Evolutionary conservation across 2,113 vertebrate genomes (phyloP), one percentile per base, ranked within the genome.

Genomic region (Lepus americanus): DNA sequence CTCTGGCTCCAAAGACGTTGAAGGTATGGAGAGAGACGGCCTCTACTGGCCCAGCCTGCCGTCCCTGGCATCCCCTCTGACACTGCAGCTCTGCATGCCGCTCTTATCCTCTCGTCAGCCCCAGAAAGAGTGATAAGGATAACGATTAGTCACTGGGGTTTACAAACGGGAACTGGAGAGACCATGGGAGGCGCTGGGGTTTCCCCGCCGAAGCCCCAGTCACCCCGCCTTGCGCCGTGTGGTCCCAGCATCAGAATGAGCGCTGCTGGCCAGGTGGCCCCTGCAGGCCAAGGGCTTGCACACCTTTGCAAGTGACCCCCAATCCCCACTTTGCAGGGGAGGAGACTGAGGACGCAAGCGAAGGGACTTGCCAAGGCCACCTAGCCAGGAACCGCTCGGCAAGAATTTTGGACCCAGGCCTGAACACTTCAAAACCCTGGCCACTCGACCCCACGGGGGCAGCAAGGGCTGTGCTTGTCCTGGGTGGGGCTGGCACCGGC

Each of bases 131-230:
- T 27, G 9, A 6, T 87, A 9, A 22, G 51, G 55, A 89, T 89
- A 87, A 86, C 31, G 23, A 70, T 92, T 76, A 79, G 73, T 89
- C 95, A 92, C 33, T 11, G 4, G 5, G 11, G 61, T 74, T 79
- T 66, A 83, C 67, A 84, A 59, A 92, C 77, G n/a, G 61, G 64
- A 95, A 89, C 53, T 3, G 1, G 20, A 82, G 59, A 23, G 63
- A 82, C 55, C 51, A 20, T 70, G 78, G 69, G 66, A 74, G 95
- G 78, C 29, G 25, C 31, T 73, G 78, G 69, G 77, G 67, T 87
- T 95, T 95, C 55, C 89, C 78, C 7, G 0, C 39, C 27, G 0
- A 72, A 17, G 25, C 72, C 87, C 64, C 44, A 72, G 1, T 14
- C 19, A 11, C 23, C 44, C 0, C 3, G 27, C 39, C 79, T 33